Conservation (phyloP, 2,113 vertebrate genomes). For the Noturus placidus region DNA sequence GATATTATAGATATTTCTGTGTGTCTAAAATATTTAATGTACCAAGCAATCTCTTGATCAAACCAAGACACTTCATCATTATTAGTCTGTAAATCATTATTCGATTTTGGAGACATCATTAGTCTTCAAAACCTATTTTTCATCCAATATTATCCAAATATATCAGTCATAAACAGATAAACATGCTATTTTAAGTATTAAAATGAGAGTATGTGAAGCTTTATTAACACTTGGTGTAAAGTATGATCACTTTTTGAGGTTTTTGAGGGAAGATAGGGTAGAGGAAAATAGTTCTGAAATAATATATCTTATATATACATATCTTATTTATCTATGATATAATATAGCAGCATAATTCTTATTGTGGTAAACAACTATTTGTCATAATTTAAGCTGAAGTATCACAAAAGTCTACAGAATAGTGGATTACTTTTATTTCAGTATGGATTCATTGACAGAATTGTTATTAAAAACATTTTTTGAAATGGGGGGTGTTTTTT, state of each 20-base stretch:
- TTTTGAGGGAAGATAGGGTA: neutral
- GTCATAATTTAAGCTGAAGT: neutral
- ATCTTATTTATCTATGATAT: no score
- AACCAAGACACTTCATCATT: neutral
- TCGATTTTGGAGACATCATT: neutral
- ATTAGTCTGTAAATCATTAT: constrained; percentile 4
- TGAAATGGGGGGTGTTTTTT: neutral
- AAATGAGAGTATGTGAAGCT: neutral
- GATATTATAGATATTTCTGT: neutral
- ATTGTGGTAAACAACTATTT: neutral
- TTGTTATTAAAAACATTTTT: neutral
- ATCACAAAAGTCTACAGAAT: neutral
- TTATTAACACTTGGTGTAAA: neutral
- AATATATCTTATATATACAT: neutral
- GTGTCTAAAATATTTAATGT: neutral
- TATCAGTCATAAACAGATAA: neutral
- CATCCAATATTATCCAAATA: neutral
- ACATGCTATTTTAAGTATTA: neutral
- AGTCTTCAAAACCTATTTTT: neutral
- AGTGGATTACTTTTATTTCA: neutral
- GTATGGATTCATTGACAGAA: neutral
- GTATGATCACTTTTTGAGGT: neutral
- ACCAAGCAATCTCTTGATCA: neutral
- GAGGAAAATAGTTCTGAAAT: neutral
- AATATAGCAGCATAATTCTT: neutral